Evolutionary conservation across 2,888 invertebrate genomes (phyloP).

Genomic region (Oligia latruncula): DNA sequence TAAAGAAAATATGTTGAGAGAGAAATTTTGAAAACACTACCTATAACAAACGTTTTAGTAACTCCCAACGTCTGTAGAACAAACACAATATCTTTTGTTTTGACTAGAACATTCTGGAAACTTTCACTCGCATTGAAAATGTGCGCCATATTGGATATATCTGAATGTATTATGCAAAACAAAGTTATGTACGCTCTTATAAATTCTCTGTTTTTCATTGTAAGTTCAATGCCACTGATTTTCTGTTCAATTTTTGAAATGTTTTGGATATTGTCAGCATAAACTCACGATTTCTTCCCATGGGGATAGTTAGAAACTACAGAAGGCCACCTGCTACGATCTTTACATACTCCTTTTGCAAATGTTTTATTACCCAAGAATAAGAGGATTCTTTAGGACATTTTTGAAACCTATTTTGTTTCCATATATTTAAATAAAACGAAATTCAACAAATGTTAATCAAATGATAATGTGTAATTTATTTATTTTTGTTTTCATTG

Average conservation of each 20-base stretch:
- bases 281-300: not conserved
- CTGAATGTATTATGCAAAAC: slow-evolving; percentile 79
- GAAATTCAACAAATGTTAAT: no score
- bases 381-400: no score
- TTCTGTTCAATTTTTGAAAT: not conserved
- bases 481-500: no score
- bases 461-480: no score
- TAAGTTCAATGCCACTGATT: slow-evolving; percentile 41
- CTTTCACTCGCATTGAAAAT: slow-evolving; percentile 71
- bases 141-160: slow-evolving; percentile 76
- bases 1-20: slow-evolving; percentile 6
- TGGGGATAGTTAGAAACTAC: not conserved
- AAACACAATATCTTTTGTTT: slow-evolving; percentile 65
- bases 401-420: not conserved
- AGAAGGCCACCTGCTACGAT: not conserved
- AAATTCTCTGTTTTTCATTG: slow-evolving; percentile 24
- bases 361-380: not conserved
- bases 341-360: not conserved
- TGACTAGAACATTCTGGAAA: slow-evolving; percentile 54
- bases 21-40: slow-evolving; percentile 31
- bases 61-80: slow-evolving; percentile 43
- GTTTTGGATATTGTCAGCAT: not conserved
- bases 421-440: not conserved
- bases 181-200: slow-evolving; percentile 39
- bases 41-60: slow-evolving; percentile 37